Percentiles rank a stretch among this genome's conserved stretches.
phyloP scores from a whole-genome alignment of 2,888 invertebrate genomes.

The Macrophya annulata region DNA sequence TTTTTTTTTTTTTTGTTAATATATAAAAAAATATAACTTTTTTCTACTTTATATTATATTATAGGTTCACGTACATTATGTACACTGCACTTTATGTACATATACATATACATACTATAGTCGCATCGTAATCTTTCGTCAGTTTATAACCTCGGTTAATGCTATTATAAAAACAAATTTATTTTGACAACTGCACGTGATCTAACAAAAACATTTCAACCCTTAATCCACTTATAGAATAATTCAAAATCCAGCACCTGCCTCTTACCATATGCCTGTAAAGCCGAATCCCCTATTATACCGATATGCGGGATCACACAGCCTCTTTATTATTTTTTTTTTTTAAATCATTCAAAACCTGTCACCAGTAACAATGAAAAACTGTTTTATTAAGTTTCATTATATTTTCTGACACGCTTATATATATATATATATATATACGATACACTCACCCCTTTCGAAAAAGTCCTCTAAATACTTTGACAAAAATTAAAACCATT shows the following conservation, averaged over 20 bases:
- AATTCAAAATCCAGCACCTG: slow-evolving; percentile 71
- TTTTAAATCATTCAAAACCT: slow-evolving; percentile 64
- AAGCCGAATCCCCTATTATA: slow-evolving; percentile 35
- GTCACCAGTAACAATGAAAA: slow-evolving; percentile 60
- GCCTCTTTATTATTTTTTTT: slow-evolving; percentile 1
- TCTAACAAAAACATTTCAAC: slow-evolving; percentile 76
- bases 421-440: too few relatives aligned
- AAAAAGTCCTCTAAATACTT: slow-evolving; percentile 65
- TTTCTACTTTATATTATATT: background rate
- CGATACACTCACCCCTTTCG: slow-evolving; percentile 75
- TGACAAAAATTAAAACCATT: slow-evolving; percentile 80
- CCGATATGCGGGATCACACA: slow-evolving; percentile 51
- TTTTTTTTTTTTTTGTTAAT: slow-evolving; percentile 65
- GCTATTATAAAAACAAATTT: slow-evolving; percentile 74
- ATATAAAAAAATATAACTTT: background rate
- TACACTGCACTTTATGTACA: slow-evolving; percentile 76
- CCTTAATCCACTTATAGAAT: slow-evolving; percentile 70
- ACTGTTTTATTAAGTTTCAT: slow-evolving; percentile 66
- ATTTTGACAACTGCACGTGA: slow-evolving; percentile 78
- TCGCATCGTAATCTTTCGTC: slow-evolving; percentile 65
- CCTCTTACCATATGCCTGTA: slow-evolving; percentile 55
- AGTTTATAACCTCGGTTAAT: slow-evolving; percentile 61
- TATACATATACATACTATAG: too few relatives aligned
- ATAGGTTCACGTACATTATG: slow-evolving; percentile 57
- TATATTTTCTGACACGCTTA: slow-evolving; percentile 67